Percentiles rank a stretch among this genome's conserved stretches.
Evolutionary conservation across 2,113 vertebrate species (phyloP).

Genomic region (Gambusia holbrooki): DNA sequence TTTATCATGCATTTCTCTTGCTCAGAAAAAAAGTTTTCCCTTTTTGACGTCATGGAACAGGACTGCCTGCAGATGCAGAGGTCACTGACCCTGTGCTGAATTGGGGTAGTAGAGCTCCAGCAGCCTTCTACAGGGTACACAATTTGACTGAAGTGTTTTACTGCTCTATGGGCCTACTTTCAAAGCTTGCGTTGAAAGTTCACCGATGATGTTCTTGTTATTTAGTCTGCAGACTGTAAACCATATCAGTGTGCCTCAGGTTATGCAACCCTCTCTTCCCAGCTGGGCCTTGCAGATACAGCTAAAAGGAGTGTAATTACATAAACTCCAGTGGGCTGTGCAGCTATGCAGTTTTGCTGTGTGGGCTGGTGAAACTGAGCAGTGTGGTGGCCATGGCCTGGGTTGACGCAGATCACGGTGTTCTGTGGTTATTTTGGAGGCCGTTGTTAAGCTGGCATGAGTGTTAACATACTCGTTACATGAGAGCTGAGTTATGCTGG

Average conservation of each 20-base stretch:
- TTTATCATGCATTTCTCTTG: not conserved
- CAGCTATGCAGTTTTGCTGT: conserved; percentile 24
- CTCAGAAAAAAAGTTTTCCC: not conserved
- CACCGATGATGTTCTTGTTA: conserved; percentile 6
- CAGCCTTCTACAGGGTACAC: conserved; percentile 8
- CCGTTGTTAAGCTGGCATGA: conserved; percentile 37
- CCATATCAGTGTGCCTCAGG: not conserved
- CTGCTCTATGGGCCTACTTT: not conserved
- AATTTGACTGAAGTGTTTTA: conserved; percentile 8
- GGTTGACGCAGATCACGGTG: conserved; percentile 39
- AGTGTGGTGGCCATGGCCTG: conserved; percentile 35
- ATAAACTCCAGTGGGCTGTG: conserved; percentile 53
- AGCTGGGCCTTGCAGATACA: not conserved
- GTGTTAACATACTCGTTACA: conserved; percentile 1
- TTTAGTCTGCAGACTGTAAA: not conserved
- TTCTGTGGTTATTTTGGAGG: conserved; percentile 53
- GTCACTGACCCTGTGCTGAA: conserved; percentile 5
- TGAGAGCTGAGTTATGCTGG: conserved; percentile 35
- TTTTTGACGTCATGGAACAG: conserved; percentile 7
- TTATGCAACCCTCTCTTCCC: conserved; percentile 32
- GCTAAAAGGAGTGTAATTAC: conserved; percentile 34
- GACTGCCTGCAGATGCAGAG: conserved; percentile 18
- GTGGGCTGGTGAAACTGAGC: conserved; percentile 36
- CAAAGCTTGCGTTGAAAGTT: not conserved
- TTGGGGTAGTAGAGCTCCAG: conserved; percentile 28